Evolutionary conservation across 2,113 vertebrate genomes (phyloP).

Genomic region (Pangasianodon hypophthalmus): DNA sequence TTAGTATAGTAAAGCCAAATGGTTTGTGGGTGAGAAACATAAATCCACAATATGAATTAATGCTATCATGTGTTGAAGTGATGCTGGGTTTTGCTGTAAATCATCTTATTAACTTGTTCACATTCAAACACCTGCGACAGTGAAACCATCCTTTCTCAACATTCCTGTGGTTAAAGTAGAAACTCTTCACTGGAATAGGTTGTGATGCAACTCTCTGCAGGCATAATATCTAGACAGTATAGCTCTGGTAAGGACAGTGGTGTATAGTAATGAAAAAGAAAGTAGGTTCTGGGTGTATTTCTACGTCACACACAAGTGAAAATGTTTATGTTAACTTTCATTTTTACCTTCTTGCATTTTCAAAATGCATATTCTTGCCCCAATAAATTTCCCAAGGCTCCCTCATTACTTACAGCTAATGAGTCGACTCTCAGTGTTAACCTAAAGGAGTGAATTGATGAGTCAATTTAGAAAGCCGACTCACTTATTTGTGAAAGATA

Average conservation of each 20-base stretch:
- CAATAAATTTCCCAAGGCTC: neutral
- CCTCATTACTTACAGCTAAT: neutral
- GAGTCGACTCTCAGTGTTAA: too few relatives aligned
- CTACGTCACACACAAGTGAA: neutral
- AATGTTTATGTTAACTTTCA: neutral
- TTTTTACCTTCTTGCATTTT: neutral
- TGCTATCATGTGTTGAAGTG: neutral
- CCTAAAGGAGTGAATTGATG: neutral
- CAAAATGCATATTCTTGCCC: neutral
- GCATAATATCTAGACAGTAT: neutral
- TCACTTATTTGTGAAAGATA: neutral
- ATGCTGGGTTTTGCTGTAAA: neutral
- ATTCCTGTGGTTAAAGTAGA: neutral
- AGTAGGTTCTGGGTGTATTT: neutral
- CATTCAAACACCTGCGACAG: neutral
- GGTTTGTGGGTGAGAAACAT: neutral
- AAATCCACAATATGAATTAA: constrained; percentile 2
- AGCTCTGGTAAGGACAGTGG: neutral
- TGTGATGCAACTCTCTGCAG: constrained; percentile 10
- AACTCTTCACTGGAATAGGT: neutral
- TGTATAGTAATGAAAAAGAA: neutral
- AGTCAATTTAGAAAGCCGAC: neutral
- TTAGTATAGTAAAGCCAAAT: constrained; percentile 13
- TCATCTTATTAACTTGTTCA: neutral
- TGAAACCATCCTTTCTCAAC: neutral